Evolutionary conservation across 2,888 invertebrate species (phyloP), one percentile per base, ranked within the genome.

Genomic region (Macroteleia sp.): DNA sequence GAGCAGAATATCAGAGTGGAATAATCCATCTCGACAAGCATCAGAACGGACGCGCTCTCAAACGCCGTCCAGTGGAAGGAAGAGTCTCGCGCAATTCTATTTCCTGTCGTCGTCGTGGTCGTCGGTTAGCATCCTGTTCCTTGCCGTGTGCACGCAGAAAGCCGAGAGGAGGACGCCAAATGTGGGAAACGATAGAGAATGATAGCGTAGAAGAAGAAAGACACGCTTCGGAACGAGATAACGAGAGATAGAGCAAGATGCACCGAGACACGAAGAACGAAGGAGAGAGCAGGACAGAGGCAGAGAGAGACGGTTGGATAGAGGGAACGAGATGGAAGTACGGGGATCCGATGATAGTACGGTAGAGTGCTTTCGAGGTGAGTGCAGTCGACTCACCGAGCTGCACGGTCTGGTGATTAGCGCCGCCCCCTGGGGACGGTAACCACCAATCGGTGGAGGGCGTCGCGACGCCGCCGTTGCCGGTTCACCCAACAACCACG

Each of bases 351-450:
- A 81, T 82, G 87, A 81, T 88, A 87, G 86, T 84, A 85, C 85
- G 87, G 83, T 88, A 88, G 87, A 89, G 89, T 88, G 89, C 86
- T 87, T 89, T 88, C 83, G 86, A 88, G 87, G 87, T 86, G 87
- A 89, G 87, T 86, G 88, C 86, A 88, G 86, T 79, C 83, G 87
- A 88, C 87, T 88, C 87, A 86, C 87, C 85, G 84, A 85, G 87
- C 84, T 86, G 87, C 89, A 90, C 90, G 91, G 90, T 91, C 91
- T 89, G 87, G 89, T 90, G 91, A 91, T 91, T 90, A 90, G 90
- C 90, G 87, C 90, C 91, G 90, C 91, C 91, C 89, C 88, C 87
- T 86, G 87, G 90, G 89, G 89, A 89, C 88, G 86, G 85, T 83
- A 88, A 89, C 88, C 89, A 86, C 91, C 91, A 91, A 91, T 91